phyloP scores from a whole-genome alignment of 2,113 vertebrate genomes.

The Dinomys branickii region DNA sequence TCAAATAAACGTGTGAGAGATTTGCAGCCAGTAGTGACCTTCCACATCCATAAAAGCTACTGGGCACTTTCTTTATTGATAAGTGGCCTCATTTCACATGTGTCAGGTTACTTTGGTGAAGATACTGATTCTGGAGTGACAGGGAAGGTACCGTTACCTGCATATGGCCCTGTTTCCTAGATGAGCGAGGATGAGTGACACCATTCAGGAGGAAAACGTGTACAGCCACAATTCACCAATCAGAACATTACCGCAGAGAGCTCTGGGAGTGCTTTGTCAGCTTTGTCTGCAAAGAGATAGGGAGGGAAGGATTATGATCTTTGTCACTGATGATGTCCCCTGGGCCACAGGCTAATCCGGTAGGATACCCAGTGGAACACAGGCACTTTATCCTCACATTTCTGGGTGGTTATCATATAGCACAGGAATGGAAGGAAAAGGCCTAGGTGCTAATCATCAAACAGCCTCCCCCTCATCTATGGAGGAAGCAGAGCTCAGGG shows the following conservation, averaged over 20 bases:
- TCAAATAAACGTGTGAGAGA: slow-evolving; percentile 72
- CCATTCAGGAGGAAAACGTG: background rate
- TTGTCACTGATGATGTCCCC: slow-evolving; percentile 42
- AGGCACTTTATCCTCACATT: background rate
- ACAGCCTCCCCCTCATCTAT: background rate
- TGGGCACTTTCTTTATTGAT: slow-evolving; percentile 66
- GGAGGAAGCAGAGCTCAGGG: background rate
- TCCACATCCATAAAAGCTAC: slow-evolving; percentile 68
- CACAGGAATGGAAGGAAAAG: background rate
- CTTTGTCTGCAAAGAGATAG: slow-evolving; percentile 74
- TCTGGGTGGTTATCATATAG: slow-evolving; percentile 26
- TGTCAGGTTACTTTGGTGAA: slow-evolving; percentile 52
- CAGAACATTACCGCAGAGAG: slow-evolving; percentile 30
- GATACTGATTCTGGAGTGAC: slow-evolving; percentile 37
- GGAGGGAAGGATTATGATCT: slow-evolving; percentile 69
- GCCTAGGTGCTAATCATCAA: background rate
- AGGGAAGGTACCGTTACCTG: slow-evolving; percentile 32
- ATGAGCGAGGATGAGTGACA: background rate
- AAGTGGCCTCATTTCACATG: slow-evolving; percentile 72
- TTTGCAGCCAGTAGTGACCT: slow-evolving; percentile 73
- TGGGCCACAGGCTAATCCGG: slow-evolving; percentile 64
- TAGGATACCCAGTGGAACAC: slow-evolving; percentile 22
- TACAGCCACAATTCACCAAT: background rate
- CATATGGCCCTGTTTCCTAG: background rate
- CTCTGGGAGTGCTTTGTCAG: slow-evolving; percentile 21